Conservation (phyloP, 2,888 invertebrate species). For the Cryptocephalus moraei region DNA sequence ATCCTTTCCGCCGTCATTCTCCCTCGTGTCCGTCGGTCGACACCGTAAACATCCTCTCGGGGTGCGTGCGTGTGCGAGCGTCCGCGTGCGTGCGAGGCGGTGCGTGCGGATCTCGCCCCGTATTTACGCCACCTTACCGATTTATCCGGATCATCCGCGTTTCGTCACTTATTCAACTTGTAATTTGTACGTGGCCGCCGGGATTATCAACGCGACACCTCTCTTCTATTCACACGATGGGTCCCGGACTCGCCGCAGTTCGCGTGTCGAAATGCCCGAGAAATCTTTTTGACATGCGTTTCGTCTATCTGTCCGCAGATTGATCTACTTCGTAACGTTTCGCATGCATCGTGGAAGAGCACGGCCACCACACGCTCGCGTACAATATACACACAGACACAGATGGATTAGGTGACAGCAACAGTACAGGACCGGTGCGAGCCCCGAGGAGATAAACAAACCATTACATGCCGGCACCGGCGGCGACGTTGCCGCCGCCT, state of each 20-base stretch:
- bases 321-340: conserved; percentile 40
- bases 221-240: too few relatives aligned
- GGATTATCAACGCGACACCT: too few relatives aligned
- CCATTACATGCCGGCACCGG: conserved; percentile 36
- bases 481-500: too few relatives aligned
- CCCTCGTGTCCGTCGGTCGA: conserved; percentile 30
- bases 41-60: too few relatives aligned
- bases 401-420: conserved; percentile 38
- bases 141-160: too few relatives aligned
- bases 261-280: conserved; percentile 13
- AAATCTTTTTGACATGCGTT: conserved; percentile 33
- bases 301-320: conserved; percentile 32
- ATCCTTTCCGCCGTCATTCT: conserved; percentile 41
- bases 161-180: too few relatives aligned
- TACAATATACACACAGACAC: conserved; percentile 13
- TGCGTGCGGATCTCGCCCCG: too few relatives aligned
- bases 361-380: conserved; percentile 16
- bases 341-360: conserved; percentile 34
- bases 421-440: conserved; percentile 32
- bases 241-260: too few relatives aligned
- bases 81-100: too few relatives aligned
- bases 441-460: conserved; percentile 39
- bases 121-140: too few relatives aligned
- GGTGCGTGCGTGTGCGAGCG: too few relatives aligned
- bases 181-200: too few relatives aligned